Base-by-base conservation (phyloP, 2,797 vertebrate species). In the Alcedo atthis region DNA sequence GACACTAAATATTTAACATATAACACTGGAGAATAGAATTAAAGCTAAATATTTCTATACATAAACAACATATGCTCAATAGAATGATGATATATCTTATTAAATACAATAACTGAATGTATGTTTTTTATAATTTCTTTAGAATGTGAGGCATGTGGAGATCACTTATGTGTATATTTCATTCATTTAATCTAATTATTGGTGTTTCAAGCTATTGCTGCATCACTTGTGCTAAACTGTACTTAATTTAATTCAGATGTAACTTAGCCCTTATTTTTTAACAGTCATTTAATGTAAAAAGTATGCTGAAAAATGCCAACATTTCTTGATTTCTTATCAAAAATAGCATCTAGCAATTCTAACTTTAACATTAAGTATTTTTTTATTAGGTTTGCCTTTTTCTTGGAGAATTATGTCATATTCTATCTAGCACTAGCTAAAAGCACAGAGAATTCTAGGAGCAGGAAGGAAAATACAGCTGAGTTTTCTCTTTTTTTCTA, bases 371-470 rank as follows among this genome's bases (percentile, higher is more conserved):
- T 80, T 92, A 92, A 91, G n/a, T 8, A 35, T 73, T 84, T 94
- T 95, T 94, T 92, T 37, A 91, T 92, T 75, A 0, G 0, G 3
- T 55, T 94, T 77, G 1, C 4, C 49, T 92, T 95, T 96, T 91
- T 69, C 74, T 90, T 80, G 49, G 77, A 90, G 77, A 49, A 67
- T 83, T 71, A 86, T 89, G 25, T 92, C 95, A 89, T 94, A 93
- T 91, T 95, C 61, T 95, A 85, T 93, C 85, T 97, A 76, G 62
- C 57, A 93, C 30, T 81, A 90, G 33, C 69, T 93, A 91, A 96
- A 97, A 96, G 45, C 85, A 95, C 68, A 68, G 76, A 90, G 67
- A 76, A 87, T 57, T 93, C 82, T 40, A 54, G 49, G 62, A 81
- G 62, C 76, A 93, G 66, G 73, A 93, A 93, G 92, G 61, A 85